Evolutionary conservation across 1,140 invertebrate species (phyloP), one percentile per base, ranked within the genome.

Genomic region (Drosophila tani): DNA sequence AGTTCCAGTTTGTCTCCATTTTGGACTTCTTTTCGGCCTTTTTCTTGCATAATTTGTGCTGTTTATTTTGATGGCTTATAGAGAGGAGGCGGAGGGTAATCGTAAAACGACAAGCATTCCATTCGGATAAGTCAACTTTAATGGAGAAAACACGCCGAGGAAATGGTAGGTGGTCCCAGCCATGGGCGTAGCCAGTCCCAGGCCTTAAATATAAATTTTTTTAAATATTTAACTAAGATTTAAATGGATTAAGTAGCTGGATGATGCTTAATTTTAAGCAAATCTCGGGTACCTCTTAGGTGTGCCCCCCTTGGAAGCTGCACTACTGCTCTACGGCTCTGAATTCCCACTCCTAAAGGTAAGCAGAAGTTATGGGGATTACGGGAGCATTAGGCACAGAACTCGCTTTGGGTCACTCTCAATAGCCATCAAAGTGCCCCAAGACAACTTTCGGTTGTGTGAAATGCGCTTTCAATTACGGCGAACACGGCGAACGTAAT

Each of bases 401-500:
- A 24, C 53, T n/a, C 19, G 15, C 27, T 35, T 43, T 58, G 69
- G 50, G 66, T 43, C 69, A 51, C 67, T 67, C 53, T 29, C 27
- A 67, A 71, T 43, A n/a, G 45, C 35, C 24, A 29, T 35, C 19
- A 38, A 41, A 29, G 19, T 14, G 41, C 7, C 19, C 15, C 51
- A 63, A 46, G 64, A 68, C 71, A 83, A 81, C 83, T 83, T 84
- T 88, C 80, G 69, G 57, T 70, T 81, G 75, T 75, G 66, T 88
- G 84, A 79, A 87, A 87, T 87, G 81, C 76, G 83, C 80, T 83
- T 86, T 86, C 84, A 84, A 88, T 90, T 87, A 86, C 73, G 63
- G 63, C 58, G 70, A 76, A 86, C 73, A 66, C 58, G 70, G 76
- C 43, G 11, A 49, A 50, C 51, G 19, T 73, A 80, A 80, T 79